Percentiles rank a stretch among this genome's conserved stretches.
Evolutionary conservation across 2,113 vertebrate species (phyloP).

Genomic region (Zosterops japonicus): DNA sequence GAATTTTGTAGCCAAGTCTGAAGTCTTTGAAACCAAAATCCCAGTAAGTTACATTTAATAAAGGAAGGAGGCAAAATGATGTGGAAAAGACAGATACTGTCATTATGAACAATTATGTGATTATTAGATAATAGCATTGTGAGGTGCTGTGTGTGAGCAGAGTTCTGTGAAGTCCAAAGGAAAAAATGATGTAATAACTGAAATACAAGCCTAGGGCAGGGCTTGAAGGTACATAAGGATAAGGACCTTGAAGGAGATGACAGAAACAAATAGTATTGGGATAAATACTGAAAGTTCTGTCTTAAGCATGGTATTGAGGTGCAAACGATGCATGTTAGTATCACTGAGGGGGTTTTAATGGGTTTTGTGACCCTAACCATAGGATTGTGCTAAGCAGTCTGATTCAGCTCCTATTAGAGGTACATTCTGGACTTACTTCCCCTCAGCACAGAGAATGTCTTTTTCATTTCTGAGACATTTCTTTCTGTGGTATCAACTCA

Average conservation of each 20-base stretch:
- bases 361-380: not conserved
- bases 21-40: not conserved
- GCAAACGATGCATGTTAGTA: not conserved
- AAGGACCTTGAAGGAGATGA: not conserved
- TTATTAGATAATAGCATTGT: not conserved
- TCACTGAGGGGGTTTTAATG: not conserved
- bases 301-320: not conserved
- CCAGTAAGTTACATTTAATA: not conserved
- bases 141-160: not conserved
- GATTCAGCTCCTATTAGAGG: not conserved
- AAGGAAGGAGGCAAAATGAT: not conserved
- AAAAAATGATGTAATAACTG: not conserved
- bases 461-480: not conserved
- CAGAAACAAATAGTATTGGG: not conserved
- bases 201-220: not conserved
- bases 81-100: not conserved
- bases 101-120: accelerated
- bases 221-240: not conserved
- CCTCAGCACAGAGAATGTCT: not conserved
- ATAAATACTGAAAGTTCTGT: not conserved
- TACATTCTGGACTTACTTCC: not conserved
- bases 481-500: not conserved
- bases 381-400: not conserved
- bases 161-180: not conserved
- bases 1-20: not conserved